Conservation (phyloP, 2,888 invertebrate genomes). For the Pristionchus japonicus region DNA sequence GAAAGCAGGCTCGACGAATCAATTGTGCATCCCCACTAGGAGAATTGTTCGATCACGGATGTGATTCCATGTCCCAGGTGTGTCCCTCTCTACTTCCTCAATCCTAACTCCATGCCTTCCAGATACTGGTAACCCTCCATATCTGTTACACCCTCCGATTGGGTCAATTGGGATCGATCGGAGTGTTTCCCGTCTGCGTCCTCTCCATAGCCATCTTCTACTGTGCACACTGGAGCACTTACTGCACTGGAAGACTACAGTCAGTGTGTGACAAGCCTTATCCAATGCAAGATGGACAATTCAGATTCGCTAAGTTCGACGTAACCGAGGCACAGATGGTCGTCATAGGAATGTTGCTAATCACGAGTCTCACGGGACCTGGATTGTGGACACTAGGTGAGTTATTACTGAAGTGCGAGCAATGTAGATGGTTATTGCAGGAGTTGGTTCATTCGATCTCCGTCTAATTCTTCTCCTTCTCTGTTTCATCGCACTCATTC, state of each 20-base stretch:
- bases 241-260: conserved; percentile 86
- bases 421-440: background rate
- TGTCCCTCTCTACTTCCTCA: too few species aligned
- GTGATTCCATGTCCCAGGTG: conserved; percentile 94
- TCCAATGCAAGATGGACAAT: background rate
- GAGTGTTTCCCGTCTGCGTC: conserved; percentile 96
- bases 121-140: conserved; percentile 91
- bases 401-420: background rate
- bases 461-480: conserved; percentile 32
- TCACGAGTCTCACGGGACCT: conserved; percentile 90
- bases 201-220: conserved; percentile 96
- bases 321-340: conserved; percentile 98
- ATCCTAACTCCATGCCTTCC: too few species aligned
- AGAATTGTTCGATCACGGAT: conserved; percentile 98
- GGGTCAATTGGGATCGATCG: conserved; percentile 91
- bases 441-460: conserved; percentile 36
- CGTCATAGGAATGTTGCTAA: conserved; percentile 88
- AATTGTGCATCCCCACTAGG: conserved; percentile 92
- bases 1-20: conserved; percentile 92
- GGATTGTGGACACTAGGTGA: conserved; percentile 84
- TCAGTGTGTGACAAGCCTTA: background rate
- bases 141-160: conserved; percentile 93
- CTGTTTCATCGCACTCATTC: conserved; percentile 2
- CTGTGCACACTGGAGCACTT: conserved; percentile 99
- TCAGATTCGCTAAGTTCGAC: conserved; percentile 81